Evolutionary conservation across 2,888 invertebrate genomes (phyloP).

Genomic region (Leptopilina syphax): DNA sequence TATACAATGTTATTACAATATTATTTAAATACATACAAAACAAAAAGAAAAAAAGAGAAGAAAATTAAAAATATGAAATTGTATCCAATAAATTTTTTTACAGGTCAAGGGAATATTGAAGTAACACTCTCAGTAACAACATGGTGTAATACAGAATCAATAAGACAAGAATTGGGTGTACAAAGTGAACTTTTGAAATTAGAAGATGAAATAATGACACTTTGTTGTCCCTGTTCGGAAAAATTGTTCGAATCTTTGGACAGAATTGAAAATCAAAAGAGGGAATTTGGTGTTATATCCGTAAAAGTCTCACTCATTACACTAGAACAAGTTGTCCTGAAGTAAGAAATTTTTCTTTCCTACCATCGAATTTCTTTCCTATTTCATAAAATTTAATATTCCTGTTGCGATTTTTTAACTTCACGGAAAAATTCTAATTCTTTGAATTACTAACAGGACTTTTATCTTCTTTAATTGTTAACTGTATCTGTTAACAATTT

Average conservation of each 20-base stretch:
- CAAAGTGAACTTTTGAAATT: constrained; percentile 74
- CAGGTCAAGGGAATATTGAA: constrained; percentile 71
- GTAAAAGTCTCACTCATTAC: constrained; percentile 92
- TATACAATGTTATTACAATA: constrained; percentile 1
- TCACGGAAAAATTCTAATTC: too few relatives aligned
- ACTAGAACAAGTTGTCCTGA: constrained; percentile 94
- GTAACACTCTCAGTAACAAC: constrained; percentile 69
- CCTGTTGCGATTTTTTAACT: too few relatives aligned
- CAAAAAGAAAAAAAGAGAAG: too few relatives aligned
- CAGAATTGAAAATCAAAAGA: constrained; percentile 80
- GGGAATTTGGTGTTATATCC: constrained; percentile 83
- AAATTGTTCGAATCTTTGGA: constrained; percentile 82
- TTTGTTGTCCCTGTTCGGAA: constrained; percentile 80
- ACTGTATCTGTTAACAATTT: too few relatives aligned
- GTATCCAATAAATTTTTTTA: neutral
- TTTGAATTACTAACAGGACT: too few relatives aligned
- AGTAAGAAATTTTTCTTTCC: constrained; percentile 76
- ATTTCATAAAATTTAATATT: too few relatives aligned
- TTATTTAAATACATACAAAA: neutral
- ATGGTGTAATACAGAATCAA: constrained; percentile 70
- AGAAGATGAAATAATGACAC: constrained; percentile 77
- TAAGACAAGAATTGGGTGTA: constrained; percentile 74
- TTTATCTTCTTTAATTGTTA: too few relatives aligned
- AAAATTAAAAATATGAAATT: too few relatives aligned
- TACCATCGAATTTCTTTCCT: too few relatives aligned